A percentile compares a stretch with the other conserved stretches of the same genome.
Evolutionary conservation across 2,888 invertebrate species (phyloP).

Genomic region (Lasius platythorax): DNA sequence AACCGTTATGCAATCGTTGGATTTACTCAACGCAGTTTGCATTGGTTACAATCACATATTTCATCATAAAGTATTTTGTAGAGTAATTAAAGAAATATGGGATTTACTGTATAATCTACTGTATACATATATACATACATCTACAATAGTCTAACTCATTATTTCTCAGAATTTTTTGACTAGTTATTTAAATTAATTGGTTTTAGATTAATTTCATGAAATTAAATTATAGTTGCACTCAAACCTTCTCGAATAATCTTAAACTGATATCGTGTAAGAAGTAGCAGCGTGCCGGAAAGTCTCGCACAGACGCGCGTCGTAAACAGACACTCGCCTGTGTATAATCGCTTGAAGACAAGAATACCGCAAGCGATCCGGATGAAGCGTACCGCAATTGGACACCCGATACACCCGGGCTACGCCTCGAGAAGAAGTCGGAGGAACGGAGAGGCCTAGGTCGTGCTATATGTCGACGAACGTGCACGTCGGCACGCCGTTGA

Average conservation of each 20-base stretch:
- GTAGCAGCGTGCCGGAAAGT: background rate
- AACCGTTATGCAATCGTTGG: slow-evolving; percentile 43
- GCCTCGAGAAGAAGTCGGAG: slow-evolving; percentile 64
- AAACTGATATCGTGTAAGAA: background rate
- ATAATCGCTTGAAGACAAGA: slow-evolving; percentile 70
- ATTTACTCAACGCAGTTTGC: slow-evolving; percentile 37
- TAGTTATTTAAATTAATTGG: background rate
- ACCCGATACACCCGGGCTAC: slow-evolving; percentile 67
- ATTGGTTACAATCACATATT: slow-evolving; percentile 36
- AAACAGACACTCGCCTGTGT: slow-evolving; percentile 34
- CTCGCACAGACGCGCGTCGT: slow-evolving; percentile 10
- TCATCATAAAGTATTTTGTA: slow-evolving; percentile 34
- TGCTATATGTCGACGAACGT: slow-evolving; percentile 72
- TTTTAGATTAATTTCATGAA: background rate
- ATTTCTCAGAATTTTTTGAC: slow-evolving; percentile 9
- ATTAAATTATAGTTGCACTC: background rate
- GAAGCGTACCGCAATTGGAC: slow-evolving; percentile 44
- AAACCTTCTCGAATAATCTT: background rate
- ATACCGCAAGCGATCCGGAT: slow-evolving; percentile 69
- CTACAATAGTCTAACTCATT: background rate
- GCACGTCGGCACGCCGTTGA: slow-evolving; percentile 68
- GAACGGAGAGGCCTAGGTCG: slow-evolving; percentile 59
- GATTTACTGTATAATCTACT: background rate
- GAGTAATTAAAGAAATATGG: slow-evolving; percentile 24
- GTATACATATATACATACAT: background rate